Base-by-base conservation (phyloP, 2,113 vertebrate species). In the Ceyx cyanopectus region DNA sequence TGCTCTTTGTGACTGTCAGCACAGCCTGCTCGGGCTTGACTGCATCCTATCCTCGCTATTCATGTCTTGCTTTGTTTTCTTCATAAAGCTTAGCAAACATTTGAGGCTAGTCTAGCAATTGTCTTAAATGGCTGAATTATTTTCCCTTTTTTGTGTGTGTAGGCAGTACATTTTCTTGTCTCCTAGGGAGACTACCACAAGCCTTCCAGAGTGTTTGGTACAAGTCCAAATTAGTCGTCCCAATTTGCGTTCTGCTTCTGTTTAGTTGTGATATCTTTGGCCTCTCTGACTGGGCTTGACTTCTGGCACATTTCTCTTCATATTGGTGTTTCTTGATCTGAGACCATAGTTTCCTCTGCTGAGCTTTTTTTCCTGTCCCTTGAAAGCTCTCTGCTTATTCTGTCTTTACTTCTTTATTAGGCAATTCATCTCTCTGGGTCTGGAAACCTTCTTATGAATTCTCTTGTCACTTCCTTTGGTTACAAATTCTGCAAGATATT, bases 391-490 rank as follows among this genome's bases (percentile, higher is more conserved):
- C 43, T 93, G 87, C 90, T 92, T 92, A 57, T 92, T 92, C 69
- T 89, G 43, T 20, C 22, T 94, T 94, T 85, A 79, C 58, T 92
- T 91, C 85, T 94, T 87, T 89, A 85, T 95, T 94, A 95, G 87
- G 92, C 90, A 95, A 87, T 95, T 80, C 51, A 77, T 95, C 85
- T 95, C 12, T 0, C 72, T 83, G 87, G 75, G 34, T 91, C 93
- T 96, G 95, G 95, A 94, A 95, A 81, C 72, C 82, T 94, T 96
- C 90, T 95, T 80, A 43, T 4, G 72, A 85, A 91, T 94, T 91
- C 90, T 95, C 56, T 74, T 89, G 90, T 94, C 94, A 83, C 87
- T 90, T 92, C 56, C 68, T 95, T 87, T 65, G 63, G 85, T 94
- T 95, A 83, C 85, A 80, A 69, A 77, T 93, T 85, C 79, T 77